Evolutionary conservation across 1,140 invertebrate genomes (phyloP), one percentile per base, ranked within the genome.

Genomic region (Drosophila nigromelanica): DNA sequence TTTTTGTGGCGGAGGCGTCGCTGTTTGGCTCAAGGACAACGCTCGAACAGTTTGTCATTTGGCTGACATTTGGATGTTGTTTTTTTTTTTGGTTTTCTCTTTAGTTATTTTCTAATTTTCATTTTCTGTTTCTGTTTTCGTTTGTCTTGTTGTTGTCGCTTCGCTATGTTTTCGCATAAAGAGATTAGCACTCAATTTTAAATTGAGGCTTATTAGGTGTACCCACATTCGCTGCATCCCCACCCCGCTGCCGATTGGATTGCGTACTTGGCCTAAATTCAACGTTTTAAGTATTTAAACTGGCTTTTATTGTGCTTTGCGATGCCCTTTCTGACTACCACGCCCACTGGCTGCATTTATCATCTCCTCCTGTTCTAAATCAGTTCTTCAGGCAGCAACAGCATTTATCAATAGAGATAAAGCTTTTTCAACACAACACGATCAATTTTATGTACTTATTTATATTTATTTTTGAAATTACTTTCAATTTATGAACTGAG

Each of bases 161-260:
- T 51, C 33, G 48, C 45, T 50, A n/a, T 42, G 39, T 27, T 39
- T 59, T 59, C 24, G 71, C 63, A 69, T 74, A 74, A 77, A 74
- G 56, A 77, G 71, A 74, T 77, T 77, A 74, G 64, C 71, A 60
- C 71, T 51, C 75, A 74, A 66, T 74, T 74, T 69, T 40, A 50
- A 73, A 76, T 68, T 77, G 75, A 74, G 48, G 71, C 75, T 77
- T 62, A 77, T 77, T 77, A 74, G 71, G 45, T 58, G 24, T 35
- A 35, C 33, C 33, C 55, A 48, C 15, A n/a, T 43, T 37, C 55
- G 33, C 14, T 8, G 24, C 45, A 35, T 24, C 33, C 0, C 7
- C 24, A 0, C 14, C 24, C 52, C 15, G 4, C n/a, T 14, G 39
- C 21, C 35, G 21, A 14, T 72, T 72, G 62, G 67, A 75, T 75